A percentile compares a stretch with the other conserved stretches of the same genome.
These are phyloP conservation scores for Sipha maydis DNA, from an alignment of 2,888 invertebrate genomes.

Conservation along the genomic window DNA sequence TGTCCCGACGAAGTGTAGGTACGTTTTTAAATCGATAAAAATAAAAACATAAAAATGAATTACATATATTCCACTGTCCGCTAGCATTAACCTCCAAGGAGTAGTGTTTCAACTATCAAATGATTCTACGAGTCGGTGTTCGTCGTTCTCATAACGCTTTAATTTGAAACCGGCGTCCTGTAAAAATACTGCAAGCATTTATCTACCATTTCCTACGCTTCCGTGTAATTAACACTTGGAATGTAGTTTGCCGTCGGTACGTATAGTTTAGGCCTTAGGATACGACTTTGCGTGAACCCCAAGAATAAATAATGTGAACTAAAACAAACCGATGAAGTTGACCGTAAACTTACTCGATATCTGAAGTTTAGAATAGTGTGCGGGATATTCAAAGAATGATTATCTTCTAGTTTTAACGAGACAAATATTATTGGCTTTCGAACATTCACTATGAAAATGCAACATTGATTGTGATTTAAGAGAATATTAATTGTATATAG, in stretches of 20 bases:
- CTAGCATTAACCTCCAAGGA: too few species aligned
- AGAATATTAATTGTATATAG: too few species aligned
- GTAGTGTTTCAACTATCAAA: too few species aligned
- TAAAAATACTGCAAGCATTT: neutral
- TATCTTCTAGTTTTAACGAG: neutral
- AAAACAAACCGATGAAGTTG: constrained; percentile 23
- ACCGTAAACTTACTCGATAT: constrained; percentile 39
- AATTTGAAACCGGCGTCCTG: constrained; percentile 8
- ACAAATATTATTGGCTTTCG: too few species aligned
- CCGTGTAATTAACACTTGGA: constrained; percentile 28
- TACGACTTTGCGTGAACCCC: neutral
- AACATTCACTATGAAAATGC: too few species aligned
- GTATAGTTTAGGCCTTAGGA: neutral
- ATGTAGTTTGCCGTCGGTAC: neutral
- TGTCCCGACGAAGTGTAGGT: too few species aligned
- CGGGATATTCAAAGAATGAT: constrained; percentile 1
- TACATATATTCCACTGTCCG: too few species aligned
- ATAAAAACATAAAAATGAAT: too few species aligned
- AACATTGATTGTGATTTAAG: too few species aligned
- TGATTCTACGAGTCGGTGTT: too few species aligned
- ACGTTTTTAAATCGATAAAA: too few species aligned
- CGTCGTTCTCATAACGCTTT: neutral
- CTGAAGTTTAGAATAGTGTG: neutral
- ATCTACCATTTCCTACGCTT: neutral
- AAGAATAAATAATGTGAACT: constrained; percentile 25